Conservation (phyloP, 2,797 vertebrate genomes). For the Capromys pilorides region DNA sequence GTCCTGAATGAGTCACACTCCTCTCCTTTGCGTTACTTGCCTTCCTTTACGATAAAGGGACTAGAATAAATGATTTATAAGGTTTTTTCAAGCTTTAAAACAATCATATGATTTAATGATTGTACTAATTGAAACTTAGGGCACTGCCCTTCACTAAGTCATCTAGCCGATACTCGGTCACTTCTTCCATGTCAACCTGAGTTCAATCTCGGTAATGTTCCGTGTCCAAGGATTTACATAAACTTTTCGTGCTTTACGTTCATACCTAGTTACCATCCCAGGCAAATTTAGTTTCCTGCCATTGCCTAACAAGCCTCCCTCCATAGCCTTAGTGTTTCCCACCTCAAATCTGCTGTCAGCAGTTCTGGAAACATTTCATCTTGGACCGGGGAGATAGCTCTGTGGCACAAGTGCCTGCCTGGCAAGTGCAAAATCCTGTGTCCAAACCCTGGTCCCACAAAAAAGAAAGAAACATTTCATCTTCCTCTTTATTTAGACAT, state of each 20-base stretch:
- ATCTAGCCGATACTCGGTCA: background rate
- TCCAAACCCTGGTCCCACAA: too few relatives aligned
- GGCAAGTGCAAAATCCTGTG: too few relatives aligned
- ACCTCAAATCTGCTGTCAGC: background rate
- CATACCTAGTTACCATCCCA: background rate
- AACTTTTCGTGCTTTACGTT: background rate
- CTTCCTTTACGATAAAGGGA: background rate
- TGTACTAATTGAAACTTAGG: background rate
- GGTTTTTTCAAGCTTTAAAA: background rate
- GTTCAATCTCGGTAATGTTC: conserved; percentile 2
- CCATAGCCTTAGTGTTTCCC: background rate
- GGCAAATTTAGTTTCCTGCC: background rate
- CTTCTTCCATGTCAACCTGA: conserved; percentile 16
- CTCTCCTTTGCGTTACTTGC: background rate
- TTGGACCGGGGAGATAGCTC: too few relatives aligned
- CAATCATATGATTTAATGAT: background rate
- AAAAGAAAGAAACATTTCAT: background rate
- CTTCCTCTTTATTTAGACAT: background rate
- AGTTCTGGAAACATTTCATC: background rate
- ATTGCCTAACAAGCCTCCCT: background rate
- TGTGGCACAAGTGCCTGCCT: too few relatives aligned
- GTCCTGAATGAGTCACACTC: background rate
- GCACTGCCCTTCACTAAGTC: conserved; percentile 28
- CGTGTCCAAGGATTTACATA: background rate
- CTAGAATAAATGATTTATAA: background rate